A percentile compares a stretch with the other conserved stretches of the same genome.
Conservation (phyloP, 2,113 vertebrate species). For the Andinoacara biseriatus region DNA sequence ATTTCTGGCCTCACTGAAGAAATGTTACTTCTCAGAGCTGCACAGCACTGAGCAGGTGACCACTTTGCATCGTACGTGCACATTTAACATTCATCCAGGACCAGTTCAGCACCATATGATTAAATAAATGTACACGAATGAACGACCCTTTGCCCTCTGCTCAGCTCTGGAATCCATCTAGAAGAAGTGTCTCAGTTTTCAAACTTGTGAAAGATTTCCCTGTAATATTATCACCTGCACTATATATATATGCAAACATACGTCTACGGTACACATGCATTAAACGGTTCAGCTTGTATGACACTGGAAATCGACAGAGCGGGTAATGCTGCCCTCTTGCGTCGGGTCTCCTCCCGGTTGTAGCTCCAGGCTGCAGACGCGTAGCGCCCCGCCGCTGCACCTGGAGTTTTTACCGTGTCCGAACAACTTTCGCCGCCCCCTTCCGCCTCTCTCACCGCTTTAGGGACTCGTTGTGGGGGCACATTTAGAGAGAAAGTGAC, state of each 20-base stretch:
- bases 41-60: no score
- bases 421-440: background rate
- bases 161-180: no score
- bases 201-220: background rate
- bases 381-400: constrained; percentile 18
- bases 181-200: background rate
- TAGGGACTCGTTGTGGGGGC: background rate
- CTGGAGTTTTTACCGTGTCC: constrained; percentile 28
- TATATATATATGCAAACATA: background rate
- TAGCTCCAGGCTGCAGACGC: constrained; percentile 6
- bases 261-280: no score
- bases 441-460: background rate
- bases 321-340: constrained; percentile 27
- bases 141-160: no score
- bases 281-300: background rate
- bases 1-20: no score
- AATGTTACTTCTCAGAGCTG: no score
- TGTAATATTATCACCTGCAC: background rate
- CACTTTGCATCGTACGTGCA: no score
- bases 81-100: no score
- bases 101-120: no score
- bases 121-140: no score
- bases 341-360: background rate
- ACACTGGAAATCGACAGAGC: background rate
- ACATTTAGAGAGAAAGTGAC: background rate